Evolutionary conservation across 2,888 invertebrate genomes (phyloP), one percentile per base, ranked within the genome.

Genomic region (Dicycla oo): DNA sequence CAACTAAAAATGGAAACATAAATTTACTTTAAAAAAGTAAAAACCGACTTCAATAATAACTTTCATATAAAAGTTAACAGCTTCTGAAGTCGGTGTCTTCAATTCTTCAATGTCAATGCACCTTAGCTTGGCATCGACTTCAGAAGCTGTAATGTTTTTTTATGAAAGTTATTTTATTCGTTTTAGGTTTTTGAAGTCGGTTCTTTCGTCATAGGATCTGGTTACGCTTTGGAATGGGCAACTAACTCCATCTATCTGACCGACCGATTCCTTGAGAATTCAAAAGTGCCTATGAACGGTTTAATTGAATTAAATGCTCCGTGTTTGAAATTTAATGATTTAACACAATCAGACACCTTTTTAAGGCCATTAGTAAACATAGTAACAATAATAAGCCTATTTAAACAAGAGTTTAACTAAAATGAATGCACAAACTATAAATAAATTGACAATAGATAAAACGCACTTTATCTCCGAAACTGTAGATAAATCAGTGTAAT

Each of bases 401-500:
- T 54, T 49, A 30, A 73, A 54, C 43, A 40, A 40, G 43, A 56
- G 57, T 62, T 77, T 30, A 72, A 51, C 38, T n/a, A 63, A 67
- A 69, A 63, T 58, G 0, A 62, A 69, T 56, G 56, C 63, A 49
- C 51, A 57, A 47, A 53, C 73, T 63, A 38, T 57, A 78, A 68
- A 63, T 82, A 69, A 60, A 58, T 66, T 51, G 34, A 66, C 54
- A 78, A 69, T 67, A 74, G 69, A 81, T 81, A 77, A 81, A 82
- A 63, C 30, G 23, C 49, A 73, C 74, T 69, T 67, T 80, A 80
- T 82, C 69, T 69, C 68, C 20, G 13, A 61, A 73, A 73, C 69
- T 73, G 58, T 20, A 67, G 49, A 82, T 80, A 80, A 80, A 78
- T 80, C 80, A 57, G 26, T n/a, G 26, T 13, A 57, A 78, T 78